A percentile compares a stretch with the other conserved stretches of the same genome.
Conservation (phyloP, 2,797 vertebrate genomes). For the Ptychobarbus kaznakovi region DNA sequence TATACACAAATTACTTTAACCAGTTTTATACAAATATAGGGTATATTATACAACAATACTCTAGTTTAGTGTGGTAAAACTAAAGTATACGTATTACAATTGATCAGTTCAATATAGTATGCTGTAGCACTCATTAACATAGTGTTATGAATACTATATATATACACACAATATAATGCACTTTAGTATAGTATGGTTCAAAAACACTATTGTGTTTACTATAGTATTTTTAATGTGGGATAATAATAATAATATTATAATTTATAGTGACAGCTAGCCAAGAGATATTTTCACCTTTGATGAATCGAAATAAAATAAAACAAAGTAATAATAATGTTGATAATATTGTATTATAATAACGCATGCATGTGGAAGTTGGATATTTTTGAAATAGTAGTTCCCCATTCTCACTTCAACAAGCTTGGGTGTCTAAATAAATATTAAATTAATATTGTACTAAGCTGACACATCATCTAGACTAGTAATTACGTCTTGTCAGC, state of each 20-base stretch:
- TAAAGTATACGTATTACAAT: too few species aligned
- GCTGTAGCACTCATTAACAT: too few species aligned
- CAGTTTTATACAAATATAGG: too few species aligned
- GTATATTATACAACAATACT: too few species aligned
- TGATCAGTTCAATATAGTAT: too few species aligned
- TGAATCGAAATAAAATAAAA: background rate
- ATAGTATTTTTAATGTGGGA: too few species aligned
- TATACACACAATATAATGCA: too few species aligned
- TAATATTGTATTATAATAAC: background rate
- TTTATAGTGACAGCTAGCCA: background rate
- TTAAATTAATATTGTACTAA: background rate
- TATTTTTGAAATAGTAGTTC: background rate
- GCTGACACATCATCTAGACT: background rate
- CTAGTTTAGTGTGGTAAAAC: too few species aligned
- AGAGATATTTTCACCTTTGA: background rate
- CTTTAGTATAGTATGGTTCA: too few species aligned
- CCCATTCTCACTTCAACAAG: background rate
- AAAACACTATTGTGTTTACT: too few species aligned
- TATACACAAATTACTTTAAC: too few species aligned
- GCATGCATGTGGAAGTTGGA: slow-evolving; percentile 4
- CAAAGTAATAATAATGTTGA: background rate
- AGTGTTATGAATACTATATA: too few species aligned
- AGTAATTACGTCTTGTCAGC: background rate
- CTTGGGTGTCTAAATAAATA: background rate
- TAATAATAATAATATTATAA: background rate